These are phyloP conservation scores for Anthopleura sola DNA, from an alignment of 64 coral and sea anemone genomes.

Conservation along the genomic window DNA sequence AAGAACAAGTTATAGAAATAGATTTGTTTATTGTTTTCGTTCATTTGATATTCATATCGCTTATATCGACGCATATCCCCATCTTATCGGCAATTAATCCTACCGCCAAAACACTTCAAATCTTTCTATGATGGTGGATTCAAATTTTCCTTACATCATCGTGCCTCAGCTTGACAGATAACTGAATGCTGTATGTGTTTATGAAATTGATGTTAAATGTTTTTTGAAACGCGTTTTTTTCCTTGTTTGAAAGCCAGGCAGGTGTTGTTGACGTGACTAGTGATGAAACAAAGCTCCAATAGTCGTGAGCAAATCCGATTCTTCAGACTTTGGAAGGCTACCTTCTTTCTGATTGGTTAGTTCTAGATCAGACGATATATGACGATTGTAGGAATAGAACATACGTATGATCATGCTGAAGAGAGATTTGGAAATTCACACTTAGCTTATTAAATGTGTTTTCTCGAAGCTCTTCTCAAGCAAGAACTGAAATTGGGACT, in stretches of 20 bases:
- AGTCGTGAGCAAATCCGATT: not conserved
- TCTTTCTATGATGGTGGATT: not conserved
- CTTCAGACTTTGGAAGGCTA: not conserved
- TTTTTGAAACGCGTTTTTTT: not conserved
- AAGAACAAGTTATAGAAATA: not conserved
- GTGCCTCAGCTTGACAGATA: not conserved
- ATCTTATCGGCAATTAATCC: not conserved
- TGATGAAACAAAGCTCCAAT: not conserved
- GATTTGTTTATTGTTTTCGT: not conserved
- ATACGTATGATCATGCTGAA: not conserved
- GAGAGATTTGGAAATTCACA: not conserved
- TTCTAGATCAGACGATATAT: not conserved
- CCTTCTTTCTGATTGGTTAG: not conserved
- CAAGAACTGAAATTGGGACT: too few species aligned
- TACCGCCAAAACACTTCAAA: not conserved
- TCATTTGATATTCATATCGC: not conserved
- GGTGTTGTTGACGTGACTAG: not conserved
- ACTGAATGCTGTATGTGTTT: not conserved
- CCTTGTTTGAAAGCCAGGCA: not conserved
- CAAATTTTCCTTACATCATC: not conserved
- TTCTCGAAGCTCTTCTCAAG: too few species aligned
- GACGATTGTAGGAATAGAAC: not conserved
- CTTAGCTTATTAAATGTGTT: not conserved
- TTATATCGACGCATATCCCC: not conserved
- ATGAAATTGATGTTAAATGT: not conserved